Conservation (phyloP, 1,140 invertebrate genomes). For the Anadara kagoshimensis region DNA sequence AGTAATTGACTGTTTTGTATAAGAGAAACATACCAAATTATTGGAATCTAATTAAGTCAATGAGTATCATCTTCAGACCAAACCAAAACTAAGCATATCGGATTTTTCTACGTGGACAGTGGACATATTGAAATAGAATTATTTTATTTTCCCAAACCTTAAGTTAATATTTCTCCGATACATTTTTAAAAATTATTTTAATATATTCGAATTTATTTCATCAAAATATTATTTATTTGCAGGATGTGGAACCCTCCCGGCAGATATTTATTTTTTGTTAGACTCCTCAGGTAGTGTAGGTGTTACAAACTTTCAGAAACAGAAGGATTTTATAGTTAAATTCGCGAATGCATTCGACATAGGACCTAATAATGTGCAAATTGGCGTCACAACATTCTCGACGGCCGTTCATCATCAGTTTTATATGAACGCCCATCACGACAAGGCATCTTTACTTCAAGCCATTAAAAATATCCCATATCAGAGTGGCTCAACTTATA, state of each 20-base stretch:
- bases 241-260: constrained; percentile 58
- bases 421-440: constrained; percentile 52
- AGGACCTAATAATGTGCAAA: constrained; percentile 46
- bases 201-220: no score
- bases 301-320: constrained; percentile 54
- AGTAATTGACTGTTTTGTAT: no score
- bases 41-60: no score
- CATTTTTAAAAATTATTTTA: no score
- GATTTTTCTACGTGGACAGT: no score
- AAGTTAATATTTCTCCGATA: no score
- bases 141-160: no score
- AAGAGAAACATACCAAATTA: no score
- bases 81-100: no score
- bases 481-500: constrained; percentile 51
- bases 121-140: no score
- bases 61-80: no score
- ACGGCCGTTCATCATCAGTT: constrained; percentile 50
- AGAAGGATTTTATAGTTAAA: constrained; percentile 62
- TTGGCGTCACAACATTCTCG: constrained; percentile 58
- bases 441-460: constrained; percentile 32
- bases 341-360: constrained; percentile 54
- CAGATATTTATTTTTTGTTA: constrained; percentile 65
- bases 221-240: constrained; percentile 16
- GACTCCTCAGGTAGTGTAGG: constrained; percentile 63
- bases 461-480: constrained; percentile 51